Evolutionary conservation across 2,888 invertebrate genomes (phyloP).

Genomic region (Parelbella ahira): DNA sequence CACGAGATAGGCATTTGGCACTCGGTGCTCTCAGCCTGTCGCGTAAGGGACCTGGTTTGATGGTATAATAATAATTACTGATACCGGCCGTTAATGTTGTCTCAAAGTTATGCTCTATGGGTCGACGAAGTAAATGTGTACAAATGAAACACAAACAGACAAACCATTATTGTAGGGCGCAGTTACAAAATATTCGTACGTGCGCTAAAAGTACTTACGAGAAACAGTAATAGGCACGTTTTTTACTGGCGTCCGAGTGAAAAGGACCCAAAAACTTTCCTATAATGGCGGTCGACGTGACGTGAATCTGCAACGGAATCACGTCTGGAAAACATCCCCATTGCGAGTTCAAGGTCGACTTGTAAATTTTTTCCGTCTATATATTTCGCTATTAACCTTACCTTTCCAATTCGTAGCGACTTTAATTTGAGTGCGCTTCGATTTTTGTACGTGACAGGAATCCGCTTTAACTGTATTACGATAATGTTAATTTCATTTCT

Average conservation of each 20-base stretch:
- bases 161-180: conserved; percentile 3
- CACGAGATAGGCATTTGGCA: too few species aligned
- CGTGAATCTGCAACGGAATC: conserved; percentile 11
- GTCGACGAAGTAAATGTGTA: too few species aligned
- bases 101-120: too few species aligned
- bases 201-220: conserved; percentile 2
- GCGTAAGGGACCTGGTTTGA: too few species aligned
- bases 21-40: too few species aligned
- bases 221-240: conserved; percentile 14
- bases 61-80: too few species aligned
- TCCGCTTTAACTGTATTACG: too few species aligned
- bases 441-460: too few species aligned
- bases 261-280: conserved; percentile 22
- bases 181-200: conserved; percentile 13
- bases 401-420: conserved; percentile 1
- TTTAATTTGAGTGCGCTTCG: too few species aligned
- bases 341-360: conserved; percentile 8
- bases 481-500: too few species aligned
- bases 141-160: conserved; percentile 6
- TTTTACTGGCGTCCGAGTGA: conserved; percentile 16
- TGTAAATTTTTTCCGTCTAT: conserved; percentile 11
- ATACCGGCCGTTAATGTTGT: too few species aligned
- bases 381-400: neutral
- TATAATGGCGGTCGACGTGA: conserved; percentile 18
- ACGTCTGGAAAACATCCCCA: conserved; percentile 9